Percentiles rank a stretch among this genome's conserved stretches.
phyloP scores from a whole-genome alignment of 1,140 invertebrate genomes.

The Cyclargus thomasi region DNA sequence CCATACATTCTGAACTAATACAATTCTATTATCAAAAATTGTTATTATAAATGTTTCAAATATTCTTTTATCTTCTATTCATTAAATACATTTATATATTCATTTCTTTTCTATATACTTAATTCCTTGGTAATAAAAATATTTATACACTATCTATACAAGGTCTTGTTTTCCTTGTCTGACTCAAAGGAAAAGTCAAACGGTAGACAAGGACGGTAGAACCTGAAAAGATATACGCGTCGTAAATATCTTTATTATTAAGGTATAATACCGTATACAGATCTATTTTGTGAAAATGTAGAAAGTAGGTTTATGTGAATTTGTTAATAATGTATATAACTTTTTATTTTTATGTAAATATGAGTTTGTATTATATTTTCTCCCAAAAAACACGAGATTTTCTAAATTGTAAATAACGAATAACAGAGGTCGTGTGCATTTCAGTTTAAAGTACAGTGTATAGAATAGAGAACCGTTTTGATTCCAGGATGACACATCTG shows the following conservation, averaged over 20 bases:
- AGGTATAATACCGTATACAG: constrained; percentile 35
- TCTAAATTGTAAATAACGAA: neutral
- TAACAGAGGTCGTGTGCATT: neutral
- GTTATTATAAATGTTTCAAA: neutral
- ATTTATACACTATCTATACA: too few species aligned
- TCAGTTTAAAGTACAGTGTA: constrained; percentile 28
- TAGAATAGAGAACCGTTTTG: constrained; percentile 60
- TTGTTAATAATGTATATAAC: constrained; percentile 12
- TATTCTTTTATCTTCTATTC: neutral
- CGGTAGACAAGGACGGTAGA: too few species aligned
- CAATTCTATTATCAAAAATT: constrained; percentile 9
- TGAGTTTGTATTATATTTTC: constrained; percentile 3
- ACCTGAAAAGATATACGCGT: too few species aligned
- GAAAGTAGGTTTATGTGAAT: neutral
- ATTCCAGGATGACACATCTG: constrained; percentile 91
- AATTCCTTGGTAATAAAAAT: too few species aligned
- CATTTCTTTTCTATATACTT: neutral
- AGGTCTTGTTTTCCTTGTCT: too few species aligned
- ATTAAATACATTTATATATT: neutral
- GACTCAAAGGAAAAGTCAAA: too few species aligned
- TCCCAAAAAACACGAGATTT: neutral
- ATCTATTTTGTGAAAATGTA: constrained; percentile 38
- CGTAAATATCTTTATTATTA: too few species aligned
- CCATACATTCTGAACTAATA: constrained; percentile 47
- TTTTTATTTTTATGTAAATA: neutral